Percentiles rank a stretch among this genome's conserved stretches.
These are phyloP conservation scores for Macropodus opercularis DNA, from an alignment of 2,797 vertebrate genomes.

Conservation along the genomic window DNA sequence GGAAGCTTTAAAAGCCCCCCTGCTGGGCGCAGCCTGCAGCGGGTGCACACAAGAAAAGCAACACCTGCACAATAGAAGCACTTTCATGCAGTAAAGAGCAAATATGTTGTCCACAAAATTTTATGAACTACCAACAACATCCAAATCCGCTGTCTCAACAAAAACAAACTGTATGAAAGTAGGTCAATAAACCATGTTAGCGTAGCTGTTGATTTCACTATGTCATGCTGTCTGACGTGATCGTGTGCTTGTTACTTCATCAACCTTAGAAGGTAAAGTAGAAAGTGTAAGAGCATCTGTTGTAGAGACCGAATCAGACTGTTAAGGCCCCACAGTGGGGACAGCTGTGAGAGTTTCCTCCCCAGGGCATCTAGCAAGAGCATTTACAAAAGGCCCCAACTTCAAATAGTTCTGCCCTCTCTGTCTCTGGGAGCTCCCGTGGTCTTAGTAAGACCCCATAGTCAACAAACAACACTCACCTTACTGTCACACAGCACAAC, in stretches of 20 bases:
- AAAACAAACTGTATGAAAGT: background rate
- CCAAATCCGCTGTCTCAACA: background rate
- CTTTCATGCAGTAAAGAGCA: conserved; percentile 13
- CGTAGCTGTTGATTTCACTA: background rate
- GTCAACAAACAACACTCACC: background rate
- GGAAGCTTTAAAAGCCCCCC: conserved; percentile 36
- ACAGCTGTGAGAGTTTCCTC: conserved; percentile 4
- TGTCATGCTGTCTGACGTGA: no score
- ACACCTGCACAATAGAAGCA: conserved; percentile 24
- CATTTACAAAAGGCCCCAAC: conserved; percentile 11
- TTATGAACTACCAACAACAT: background rate
- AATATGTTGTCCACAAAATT: background rate
- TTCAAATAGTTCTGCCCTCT: conserved; percentile 1
- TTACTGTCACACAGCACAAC: background rate
- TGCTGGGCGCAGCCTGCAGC: conserved; percentile 30
- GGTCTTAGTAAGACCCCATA: background rate
- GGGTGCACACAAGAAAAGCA: conserved; percentile 27
- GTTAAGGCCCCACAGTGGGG: background rate
- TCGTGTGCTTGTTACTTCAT: no score
- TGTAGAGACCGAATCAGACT: conserved; percentile 6
- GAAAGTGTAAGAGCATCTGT: background rate
- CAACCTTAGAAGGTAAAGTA: background rate
- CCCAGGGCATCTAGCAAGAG: background rate
- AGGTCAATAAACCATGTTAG: background rate
- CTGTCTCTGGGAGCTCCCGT: background rate